Percentiles rank a stretch among this genome's conserved stretches.
phyloP scores from a whole-genome alignment of 2,113 vertebrate genomes.

The Periophthalmodon schlosseri region DNA sequence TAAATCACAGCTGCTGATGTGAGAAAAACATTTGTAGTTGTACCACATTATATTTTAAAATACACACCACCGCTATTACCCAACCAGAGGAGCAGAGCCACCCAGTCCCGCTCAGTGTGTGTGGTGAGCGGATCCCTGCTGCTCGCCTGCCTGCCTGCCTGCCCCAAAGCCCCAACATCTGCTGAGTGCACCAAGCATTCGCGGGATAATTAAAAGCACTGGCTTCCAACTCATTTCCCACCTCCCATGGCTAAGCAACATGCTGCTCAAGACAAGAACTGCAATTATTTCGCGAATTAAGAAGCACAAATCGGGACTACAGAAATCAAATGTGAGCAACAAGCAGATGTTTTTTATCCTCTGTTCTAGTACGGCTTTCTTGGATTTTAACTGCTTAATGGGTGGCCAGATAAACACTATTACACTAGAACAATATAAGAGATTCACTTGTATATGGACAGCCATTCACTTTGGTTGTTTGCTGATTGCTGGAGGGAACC shows the following conservation, averaged over 20 bases:
- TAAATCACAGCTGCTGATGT: constrained; percentile 28
- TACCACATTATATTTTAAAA: constrained; percentile 29
- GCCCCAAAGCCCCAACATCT: constrained; percentile 76
- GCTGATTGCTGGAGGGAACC: background rate
- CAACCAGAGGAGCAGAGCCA: constrained; percentile 39
- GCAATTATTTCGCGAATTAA: constrained; percentile 70
- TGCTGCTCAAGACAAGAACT: constrained; percentile 61
- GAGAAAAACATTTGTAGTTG: constrained; percentile 18
- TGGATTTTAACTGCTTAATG: constrained; percentile 1
- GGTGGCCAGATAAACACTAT: background rate
- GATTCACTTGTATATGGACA: background rate
- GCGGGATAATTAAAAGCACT: constrained; percentile 79
- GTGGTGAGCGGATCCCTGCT: constrained; percentile 54
- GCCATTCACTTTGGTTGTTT: background rate
- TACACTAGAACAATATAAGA: background rate
- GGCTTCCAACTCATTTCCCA: constrained; percentile 77
- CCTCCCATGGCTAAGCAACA: constrained; percentile 73
- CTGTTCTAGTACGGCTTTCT: constrained; percentile 3
- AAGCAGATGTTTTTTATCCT: constrained; percentile 41
- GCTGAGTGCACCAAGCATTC: constrained; percentile 75
- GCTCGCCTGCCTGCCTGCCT: constrained; percentile 70
- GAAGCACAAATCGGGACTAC: constrained; percentile 42
- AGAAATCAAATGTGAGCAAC: constrained; percentile 57
- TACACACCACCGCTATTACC: constrained; percentile 32
- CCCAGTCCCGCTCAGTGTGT: constrained; percentile 52